Conservation (phyloP, 2,797 vertebrate species). For the Chromobotia macracanthus region DNA sequence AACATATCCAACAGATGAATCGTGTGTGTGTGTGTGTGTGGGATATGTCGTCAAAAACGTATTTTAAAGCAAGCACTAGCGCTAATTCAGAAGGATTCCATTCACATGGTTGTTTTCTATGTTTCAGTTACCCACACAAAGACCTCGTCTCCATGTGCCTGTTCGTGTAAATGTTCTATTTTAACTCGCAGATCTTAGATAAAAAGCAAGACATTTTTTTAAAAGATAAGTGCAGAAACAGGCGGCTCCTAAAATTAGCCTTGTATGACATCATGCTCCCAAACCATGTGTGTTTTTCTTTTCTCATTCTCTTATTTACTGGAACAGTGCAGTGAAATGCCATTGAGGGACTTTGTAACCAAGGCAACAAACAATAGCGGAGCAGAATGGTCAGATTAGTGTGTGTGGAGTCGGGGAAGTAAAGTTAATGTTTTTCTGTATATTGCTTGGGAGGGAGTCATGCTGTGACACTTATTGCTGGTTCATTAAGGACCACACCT, state of each 20-base stretch:
- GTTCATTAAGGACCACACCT: slow-evolving; percentile 4
- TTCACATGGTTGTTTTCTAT: slow-evolving; percentile 31
- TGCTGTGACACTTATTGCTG: slow-evolving; percentile 17
- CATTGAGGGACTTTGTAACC: slow-evolving; percentile 77
- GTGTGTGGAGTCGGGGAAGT: slow-evolving; percentile 67
- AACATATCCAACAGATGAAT: slow-evolving; percentile 30
- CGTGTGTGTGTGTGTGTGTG: slow-evolving; percentile 41
- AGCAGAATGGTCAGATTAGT: slow-evolving; percentile 76
- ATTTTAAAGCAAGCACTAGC: slow-evolving; percentile 19
- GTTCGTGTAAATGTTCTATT: slow-evolving; percentile 54
- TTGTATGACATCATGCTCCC: slow-evolving; percentile 59
- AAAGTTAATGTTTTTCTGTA: slow-evolving; percentile 61
- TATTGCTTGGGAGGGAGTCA: slow-evolving; percentile 22
- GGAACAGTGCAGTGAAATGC: slow-evolving; percentile 67
- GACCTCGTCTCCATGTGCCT: slow-evolving; percentile 47
- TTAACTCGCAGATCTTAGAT: slow-evolving; percentile 55
- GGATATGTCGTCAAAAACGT: slow-evolving; percentile 39
- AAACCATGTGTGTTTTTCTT: slow-evolving; percentile 58
- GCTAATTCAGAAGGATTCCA: slow-evolving; percentile 48
- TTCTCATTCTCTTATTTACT: slow-evolving; percentile 60
- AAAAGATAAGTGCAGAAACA: slow-evolving; percentile 46
- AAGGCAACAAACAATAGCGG: slow-evolving; percentile 78
- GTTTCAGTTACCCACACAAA: slow-evolving; percentile 53
- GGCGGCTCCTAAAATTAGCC: slow-evolving; percentile 67
- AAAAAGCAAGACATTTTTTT: slow-evolving; percentile 58